Evolutionary conservation across 2,888 invertebrate genomes (phyloP).

Genomic region (Thera britannica): DNA sequence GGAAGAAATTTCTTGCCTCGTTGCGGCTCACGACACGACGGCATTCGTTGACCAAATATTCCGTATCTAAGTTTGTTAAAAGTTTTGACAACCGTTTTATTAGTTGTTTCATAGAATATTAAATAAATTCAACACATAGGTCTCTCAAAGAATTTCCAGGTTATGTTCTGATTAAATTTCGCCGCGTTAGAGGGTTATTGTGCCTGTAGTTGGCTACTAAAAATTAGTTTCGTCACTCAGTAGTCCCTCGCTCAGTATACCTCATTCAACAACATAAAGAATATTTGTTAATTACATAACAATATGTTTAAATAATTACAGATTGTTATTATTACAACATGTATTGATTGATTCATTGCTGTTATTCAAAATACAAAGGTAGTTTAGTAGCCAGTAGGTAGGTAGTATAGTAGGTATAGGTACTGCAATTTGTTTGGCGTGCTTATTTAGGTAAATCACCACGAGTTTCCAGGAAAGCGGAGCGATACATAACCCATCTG

Average conservation of each 20-base stretch:
- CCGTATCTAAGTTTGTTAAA: background rate
- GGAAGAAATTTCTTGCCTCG: constrained; percentile 72
- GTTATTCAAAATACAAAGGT: background rate
- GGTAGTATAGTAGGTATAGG: background rate
- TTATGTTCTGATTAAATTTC: constrained; percentile 67
- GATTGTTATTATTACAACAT: no score
- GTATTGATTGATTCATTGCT: background rate
- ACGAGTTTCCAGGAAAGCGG: constrained; percentile 41
- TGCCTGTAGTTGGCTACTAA: constrained; percentile 33
- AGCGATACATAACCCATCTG: constrained; percentile 45
- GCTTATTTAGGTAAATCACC: constrained; percentile 42
- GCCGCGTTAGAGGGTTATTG: constrained; percentile 59
- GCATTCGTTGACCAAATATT: background rate
- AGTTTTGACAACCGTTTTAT: background rate
- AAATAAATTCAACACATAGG: no score
- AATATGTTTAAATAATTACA: no score
- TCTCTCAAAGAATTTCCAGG: constrained; percentile 36
- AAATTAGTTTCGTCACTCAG: no score
- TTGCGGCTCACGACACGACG: constrained; percentile 39
- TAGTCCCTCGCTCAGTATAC: no score
- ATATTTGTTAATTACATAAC: no score
- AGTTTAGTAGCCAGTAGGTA: background rate
- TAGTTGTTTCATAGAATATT: background rate
- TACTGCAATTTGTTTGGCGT: constrained; percentile 25
- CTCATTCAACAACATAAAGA: no score